These are phyloP conservation scores for Elephantulus edwardii DNA, from an alignment of 2,113 vertebrate species.

Conservation along the genomic window DNA sequence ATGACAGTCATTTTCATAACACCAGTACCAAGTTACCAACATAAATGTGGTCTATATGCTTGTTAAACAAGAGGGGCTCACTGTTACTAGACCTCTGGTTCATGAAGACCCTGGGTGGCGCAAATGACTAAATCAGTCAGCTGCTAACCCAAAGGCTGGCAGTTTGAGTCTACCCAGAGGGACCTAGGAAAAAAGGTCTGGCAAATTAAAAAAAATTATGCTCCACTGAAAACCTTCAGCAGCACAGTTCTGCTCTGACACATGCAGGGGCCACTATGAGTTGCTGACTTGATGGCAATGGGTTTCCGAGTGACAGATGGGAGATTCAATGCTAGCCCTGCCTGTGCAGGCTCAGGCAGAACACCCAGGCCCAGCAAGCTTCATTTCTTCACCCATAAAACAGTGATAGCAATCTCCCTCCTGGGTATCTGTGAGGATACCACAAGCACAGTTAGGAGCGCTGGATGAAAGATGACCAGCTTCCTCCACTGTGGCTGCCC, in stretches of 20 bases:
- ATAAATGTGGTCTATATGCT: fast-evolving
- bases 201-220: neutral
- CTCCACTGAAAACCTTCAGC: neutral
- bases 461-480: no score
- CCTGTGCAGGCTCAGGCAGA: neutral
- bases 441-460: neutral
- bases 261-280: neutral
- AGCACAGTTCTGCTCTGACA: neutral
- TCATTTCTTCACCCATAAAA: neutral
- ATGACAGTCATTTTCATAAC: neutral
- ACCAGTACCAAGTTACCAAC: no score
- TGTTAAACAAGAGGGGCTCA: neutral
- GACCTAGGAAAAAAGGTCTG: no score
- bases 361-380: fast-evolving
- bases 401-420: neutral
- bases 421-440: neutral
- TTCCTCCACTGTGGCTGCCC: neutral
- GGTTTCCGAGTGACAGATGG: neutral
- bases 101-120: neutral
- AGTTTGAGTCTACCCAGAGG: neutral
- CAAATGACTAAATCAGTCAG: neutral
- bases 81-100: neutral
- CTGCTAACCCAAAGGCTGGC: neutral
- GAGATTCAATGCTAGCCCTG: neutral
- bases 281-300: neutral